phyloP scores from a whole-genome alignment of 2,888 invertebrate species.

The Resseliella maxima region DNA sequence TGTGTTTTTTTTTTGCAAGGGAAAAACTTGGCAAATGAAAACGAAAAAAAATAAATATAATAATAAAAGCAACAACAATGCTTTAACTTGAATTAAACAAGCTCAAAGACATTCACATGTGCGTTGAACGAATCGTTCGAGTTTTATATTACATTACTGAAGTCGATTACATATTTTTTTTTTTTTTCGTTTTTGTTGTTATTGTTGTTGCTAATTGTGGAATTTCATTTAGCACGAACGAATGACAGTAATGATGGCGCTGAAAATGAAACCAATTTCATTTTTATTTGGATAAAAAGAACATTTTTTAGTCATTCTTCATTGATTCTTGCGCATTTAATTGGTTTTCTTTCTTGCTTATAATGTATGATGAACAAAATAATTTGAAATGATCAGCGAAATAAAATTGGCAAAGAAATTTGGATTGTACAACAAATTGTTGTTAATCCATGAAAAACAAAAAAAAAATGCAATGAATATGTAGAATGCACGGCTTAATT shows the following conservation, averaged over 20 bases:
- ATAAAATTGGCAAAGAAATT: too few relatives aligned
- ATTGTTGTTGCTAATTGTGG: background rate
- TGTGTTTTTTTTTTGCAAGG: conserved; percentile 19
- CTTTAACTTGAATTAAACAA: conserved; percentile 23
- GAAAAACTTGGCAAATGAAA: too few relatives aligned
- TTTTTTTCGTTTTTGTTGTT: background rate
- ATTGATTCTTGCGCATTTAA: background rate
- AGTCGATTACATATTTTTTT: too few relatives aligned
- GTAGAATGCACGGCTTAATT: too few relatives aligned
- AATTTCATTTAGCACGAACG: background rate
- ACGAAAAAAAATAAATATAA: too few relatives aligned
- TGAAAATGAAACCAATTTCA: background rate
- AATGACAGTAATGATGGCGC: background rate
- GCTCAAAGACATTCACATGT: background rate
- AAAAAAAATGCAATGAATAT: too few relatives aligned
- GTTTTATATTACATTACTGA: too few relatives aligned
- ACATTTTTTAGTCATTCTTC: background rate
- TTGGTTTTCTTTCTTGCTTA: background rate
- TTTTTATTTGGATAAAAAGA: background rate
- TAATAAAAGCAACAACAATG: too few relatives aligned
- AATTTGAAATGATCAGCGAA: too few relatives aligned
- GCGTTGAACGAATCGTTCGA: background rate
- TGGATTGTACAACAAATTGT: too few relatives aligned
- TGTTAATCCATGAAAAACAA: too few relatives aligned
- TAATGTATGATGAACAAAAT: too few relatives aligned